These are phyloP conservation scores for Agelastica alni DNA, from an alignment of 2,888 invertebrate genomes.

Conservation along the genomic window DNA sequence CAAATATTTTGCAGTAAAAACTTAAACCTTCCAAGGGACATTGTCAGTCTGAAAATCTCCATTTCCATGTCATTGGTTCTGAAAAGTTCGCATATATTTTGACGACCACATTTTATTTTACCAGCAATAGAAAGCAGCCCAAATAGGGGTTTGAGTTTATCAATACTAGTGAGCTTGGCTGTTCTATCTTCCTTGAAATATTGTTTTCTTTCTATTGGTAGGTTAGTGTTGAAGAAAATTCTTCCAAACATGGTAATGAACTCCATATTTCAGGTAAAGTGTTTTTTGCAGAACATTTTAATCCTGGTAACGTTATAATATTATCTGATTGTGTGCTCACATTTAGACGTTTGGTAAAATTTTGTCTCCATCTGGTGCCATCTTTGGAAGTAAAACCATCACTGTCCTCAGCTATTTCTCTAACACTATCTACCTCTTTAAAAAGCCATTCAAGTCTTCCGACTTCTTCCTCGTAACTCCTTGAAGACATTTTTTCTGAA, in stretches of 20 bases:
- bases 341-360: background rate
- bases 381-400: constrained; percentile 8
- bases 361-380: background rate
- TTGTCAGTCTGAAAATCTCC: constrained; percentile 23
- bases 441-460: constrained; percentile 6
- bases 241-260: background rate
- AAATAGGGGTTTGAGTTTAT: constrained; percentile 17
- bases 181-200: background rate
- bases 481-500: constrained; percentile 10
- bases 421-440: constrained; percentile 10
- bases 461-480: constrained; percentile 7
- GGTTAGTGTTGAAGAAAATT: background rate
- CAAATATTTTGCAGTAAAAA: too few relatives aligned
- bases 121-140: constrained; percentile 16
- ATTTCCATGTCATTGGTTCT: constrained; percentile 19
- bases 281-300: background rate
- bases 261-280: background rate
- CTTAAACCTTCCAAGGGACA: constrained; percentile 20
- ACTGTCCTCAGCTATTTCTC: too few relatives aligned
- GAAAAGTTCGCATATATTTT: constrained; percentile 18
- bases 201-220: background rate
- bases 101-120: constrained; percentile 9
- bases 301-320: background rate
- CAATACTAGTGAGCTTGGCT: constrained; percentile 7
- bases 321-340: too few relatives aligned